These are phyloP conservation scores for Drosophila mulleri DNA, from an alignment of 2,888 invertebrate genomes.

Conservation along the genomic window DNA sequence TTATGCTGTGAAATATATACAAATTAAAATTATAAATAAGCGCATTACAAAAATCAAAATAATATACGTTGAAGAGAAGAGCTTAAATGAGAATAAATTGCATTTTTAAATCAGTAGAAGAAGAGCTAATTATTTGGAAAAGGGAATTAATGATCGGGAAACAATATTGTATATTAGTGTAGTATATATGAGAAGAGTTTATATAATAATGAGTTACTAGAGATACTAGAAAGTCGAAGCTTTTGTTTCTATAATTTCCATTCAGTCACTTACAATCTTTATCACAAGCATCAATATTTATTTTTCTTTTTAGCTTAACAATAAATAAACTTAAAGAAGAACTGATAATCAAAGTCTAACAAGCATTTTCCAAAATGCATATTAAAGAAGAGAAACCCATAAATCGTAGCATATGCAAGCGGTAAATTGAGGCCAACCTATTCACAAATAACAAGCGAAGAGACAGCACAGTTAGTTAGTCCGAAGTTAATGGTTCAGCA, in stretches of 20 bases:
- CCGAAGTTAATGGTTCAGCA: neutral
- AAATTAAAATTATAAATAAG: neutral
- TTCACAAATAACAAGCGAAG: neutral
- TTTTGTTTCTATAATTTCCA: neutral
- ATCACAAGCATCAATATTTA: neutral
- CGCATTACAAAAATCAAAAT: neutral
- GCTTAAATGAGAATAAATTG: too few relatives aligned
- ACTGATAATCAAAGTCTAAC: neutral
- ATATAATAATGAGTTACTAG: too few relatives aligned
- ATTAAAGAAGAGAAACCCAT: neutral
- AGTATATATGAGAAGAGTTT: too few relatives aligned
- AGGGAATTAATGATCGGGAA: neutral
- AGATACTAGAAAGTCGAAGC: neutral
- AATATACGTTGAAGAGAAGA: neutral
- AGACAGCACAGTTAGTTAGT: constrained; percentile 2
- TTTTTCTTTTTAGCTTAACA: neutral
- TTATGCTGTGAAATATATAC: neutral
- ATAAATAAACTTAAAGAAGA: neutral
- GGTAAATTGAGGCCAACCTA: neutral
- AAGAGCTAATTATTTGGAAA: neutral
- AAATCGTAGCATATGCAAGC: neutral
- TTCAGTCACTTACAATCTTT: neutral
- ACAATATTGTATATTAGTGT: too few relatives aligned
- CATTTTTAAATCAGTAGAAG: neutral
- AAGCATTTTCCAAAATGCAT: neutral